A percentile compares a stretch with the other conserved stretches of the same genome.
Evolutionary conservation across 2,888 invertebrate genomes (phyloP).

Genomic region (Panzeria rudis): DNA sequence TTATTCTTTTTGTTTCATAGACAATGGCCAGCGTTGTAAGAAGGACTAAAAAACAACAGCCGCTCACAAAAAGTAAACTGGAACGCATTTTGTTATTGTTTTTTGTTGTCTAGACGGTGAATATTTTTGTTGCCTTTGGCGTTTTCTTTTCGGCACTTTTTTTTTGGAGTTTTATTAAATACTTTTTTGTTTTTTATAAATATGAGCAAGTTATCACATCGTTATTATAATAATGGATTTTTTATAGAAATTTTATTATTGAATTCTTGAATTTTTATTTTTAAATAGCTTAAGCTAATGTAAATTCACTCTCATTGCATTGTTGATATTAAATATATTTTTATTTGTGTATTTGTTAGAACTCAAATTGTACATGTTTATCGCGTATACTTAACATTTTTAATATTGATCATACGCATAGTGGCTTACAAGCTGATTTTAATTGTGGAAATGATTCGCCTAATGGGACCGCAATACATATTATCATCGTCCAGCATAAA

Average conservation of each 20-base stretch:
- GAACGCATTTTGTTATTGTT: constrained; percentile 70
- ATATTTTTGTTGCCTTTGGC: not conserved
- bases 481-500: too few relatives aligned
- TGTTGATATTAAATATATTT: too few relatives aligned
- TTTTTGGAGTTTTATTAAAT: not conserved
- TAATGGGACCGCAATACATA: too few relatives aligned
- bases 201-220: not conserved
- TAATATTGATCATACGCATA: not conserved
- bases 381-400: not conserved
- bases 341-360: too few relatives aligned
- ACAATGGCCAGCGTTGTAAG: constrained; percentile 75
- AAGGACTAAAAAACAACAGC: constrained; percentile 74
- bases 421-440: not conserved
- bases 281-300: too few relatives aligned
- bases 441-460: too few relatives aligned
- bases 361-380: too few relatives aligned
- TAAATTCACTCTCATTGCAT: too few relatives aligned
- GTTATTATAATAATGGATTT: too few relatives aligned
- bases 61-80: constrained; percentile 72
- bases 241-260: too few relatives aligned
- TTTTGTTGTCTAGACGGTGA: constrained; percentile 2
- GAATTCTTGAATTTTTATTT: too few relatives aligned
- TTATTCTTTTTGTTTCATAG: constrained; percentile 75
- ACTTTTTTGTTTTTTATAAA: not conserved
- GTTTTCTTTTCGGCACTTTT: not conserved